Base-by-base conservation (phyloP, 2,113 vertebrate species). In the Callospermophilus lateralis region DNA sequence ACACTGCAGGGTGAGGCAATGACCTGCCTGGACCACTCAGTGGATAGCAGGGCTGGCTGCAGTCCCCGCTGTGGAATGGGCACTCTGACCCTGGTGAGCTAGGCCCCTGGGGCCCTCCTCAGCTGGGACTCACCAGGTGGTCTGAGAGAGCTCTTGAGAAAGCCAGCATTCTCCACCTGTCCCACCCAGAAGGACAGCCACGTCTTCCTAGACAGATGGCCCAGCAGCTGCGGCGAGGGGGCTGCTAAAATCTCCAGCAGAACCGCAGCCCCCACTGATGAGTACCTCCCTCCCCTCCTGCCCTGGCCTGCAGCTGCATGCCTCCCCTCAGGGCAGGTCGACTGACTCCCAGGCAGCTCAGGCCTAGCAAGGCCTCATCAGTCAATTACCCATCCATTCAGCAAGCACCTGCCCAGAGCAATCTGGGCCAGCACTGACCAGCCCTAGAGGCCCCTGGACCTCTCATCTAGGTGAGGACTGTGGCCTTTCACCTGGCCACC, bases 201-300 rank as follows among this genome's bases (percentile, higher is more conserved):
- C 15, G 0, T 53, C 51, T 53, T 53, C 51, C 51, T 15, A 53
- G 51, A 53, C 13, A 53, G 20, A 80, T 30, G 4, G 55, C 68
- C 74, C 20, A 11, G 70, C 45, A 78, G 76, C 81, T 58, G 86
- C 77, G 22, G 11, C 4, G 8, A 11, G 53, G 70, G 63, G 13
- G 20, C 79, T 76, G 80, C 80, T 68, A 85, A 51, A 15, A 19
- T 63, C 76, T 70, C n/a, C 34, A 83, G 72, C 20, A 73, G 6
- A 53, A 73, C 4, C 5, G 4, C 34, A 28, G 42, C 63, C 24
- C 17, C 30, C n/a, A 1, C 32, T 0, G 32, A 4, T 1, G n/a
- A 53, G 15, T 17, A 32, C 32, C 42, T 3, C 42, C 30, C 9
- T 51, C 19, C 24, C 28, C 61, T n/a, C 22, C 3, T 28, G 48